These are phyloP conservation scores for Apis dorsata DNA, from an alignment of 1,140 invertebrate genomes.

Conservation along the genomic window DNA sequence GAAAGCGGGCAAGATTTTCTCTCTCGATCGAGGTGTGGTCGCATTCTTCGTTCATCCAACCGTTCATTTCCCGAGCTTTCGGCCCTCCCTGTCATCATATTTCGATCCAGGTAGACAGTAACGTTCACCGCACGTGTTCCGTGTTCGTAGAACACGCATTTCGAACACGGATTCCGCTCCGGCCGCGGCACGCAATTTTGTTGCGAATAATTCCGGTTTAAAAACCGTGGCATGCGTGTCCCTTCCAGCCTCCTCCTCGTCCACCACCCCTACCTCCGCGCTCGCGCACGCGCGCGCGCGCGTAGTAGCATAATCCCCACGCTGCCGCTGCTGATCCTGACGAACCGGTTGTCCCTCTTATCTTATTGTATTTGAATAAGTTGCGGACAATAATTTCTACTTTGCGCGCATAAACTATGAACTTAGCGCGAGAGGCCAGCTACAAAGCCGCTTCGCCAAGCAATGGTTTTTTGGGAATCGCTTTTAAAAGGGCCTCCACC, in stretches of 20 bases:
- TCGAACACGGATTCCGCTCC: constrained; percentile 30
- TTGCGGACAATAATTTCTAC: constrained; percentile 49
- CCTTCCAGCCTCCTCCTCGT: neutral
- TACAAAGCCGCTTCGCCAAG: constrained; percentile 31
- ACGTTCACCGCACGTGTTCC: constrained; percentile 31
- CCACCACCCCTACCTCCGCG: neutral
- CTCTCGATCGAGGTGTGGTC: neutral
- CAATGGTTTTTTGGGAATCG: constrained; percentile 39
- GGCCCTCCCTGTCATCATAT: neutral
- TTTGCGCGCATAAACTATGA: constrained; percentile 43
- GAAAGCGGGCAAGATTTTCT: neutral
- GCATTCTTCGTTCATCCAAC: neutral
- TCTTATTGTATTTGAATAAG: constrained; percentile 60
- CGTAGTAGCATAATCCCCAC: constrained; percentile 29
- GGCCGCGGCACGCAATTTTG: constrained; percentile 61
- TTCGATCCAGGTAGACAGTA: neutral
- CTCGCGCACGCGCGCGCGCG: neutral
- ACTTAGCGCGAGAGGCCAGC: constrained; percentile 29
- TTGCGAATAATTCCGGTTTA: constrained; percentile 66
- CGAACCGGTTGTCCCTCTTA: constrained; percentile 59
- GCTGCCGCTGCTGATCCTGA: constrained; percentile 25
- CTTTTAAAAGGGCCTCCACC: constrained; percentile 22
- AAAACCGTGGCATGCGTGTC: neutral
- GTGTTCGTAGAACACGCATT: constrained; percentile 31
- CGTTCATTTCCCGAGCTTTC: neutral